Conservation (phyloP, 2,113 vertebrate species). For the Notothenia rossii region DNA sequence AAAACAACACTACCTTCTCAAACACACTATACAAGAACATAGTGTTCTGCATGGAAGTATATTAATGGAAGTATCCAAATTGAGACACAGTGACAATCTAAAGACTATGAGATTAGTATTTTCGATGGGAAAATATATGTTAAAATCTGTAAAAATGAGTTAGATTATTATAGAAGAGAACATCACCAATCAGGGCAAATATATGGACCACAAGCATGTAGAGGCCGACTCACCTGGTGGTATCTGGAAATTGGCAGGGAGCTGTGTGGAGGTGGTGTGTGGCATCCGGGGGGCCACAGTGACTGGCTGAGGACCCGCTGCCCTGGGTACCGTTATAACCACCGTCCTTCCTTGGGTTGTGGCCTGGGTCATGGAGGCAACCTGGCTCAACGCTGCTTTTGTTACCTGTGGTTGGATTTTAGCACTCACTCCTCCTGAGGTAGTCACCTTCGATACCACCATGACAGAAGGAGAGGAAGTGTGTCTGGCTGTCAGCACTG, state of each 20-base stretch:
- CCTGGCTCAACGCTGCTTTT: slow-evolving; percentile 37
- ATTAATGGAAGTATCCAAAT: too few relatives aligned
- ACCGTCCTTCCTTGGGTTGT: slow-evolving; percentile 67
- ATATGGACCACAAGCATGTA: too few relatives aligned
- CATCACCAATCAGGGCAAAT: not conserved
- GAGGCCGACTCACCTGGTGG: slow-evolving; percentile 86
- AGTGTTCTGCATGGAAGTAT: too few relatives aligned
- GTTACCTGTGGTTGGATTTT: slow-evolving; percentile 14
- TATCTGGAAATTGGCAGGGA: slow-evolving; percentile 91
- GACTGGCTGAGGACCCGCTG: slow-evolving; percentile 73
- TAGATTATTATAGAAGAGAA: not conserved
- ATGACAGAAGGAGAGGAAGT: slow-evolving; percentile 34
- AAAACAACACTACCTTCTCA: too few relatives aligned
- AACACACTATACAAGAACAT: too few relatives aligned
- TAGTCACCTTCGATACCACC: slow-evolving; percentile 49
- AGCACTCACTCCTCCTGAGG: not conserved
- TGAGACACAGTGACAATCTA: too few relatives aligned
- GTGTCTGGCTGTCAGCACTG: not conserved
- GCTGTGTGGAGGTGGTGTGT: slow-evolving; percentile 77
- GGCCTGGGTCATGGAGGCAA: slow-evolving; percentile 52
- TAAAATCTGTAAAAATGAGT: not conserved
- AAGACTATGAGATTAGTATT: not conserved
- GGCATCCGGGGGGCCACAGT: slow-evolving; percentile 72
- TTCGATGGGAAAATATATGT: not conserved
- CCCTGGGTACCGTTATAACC: slow-evolving; percentile 72